Evolutionary conservation across 2,888 invertebrate species (phyloP).

Genomic region (Zonitis immaculata): DNA sequence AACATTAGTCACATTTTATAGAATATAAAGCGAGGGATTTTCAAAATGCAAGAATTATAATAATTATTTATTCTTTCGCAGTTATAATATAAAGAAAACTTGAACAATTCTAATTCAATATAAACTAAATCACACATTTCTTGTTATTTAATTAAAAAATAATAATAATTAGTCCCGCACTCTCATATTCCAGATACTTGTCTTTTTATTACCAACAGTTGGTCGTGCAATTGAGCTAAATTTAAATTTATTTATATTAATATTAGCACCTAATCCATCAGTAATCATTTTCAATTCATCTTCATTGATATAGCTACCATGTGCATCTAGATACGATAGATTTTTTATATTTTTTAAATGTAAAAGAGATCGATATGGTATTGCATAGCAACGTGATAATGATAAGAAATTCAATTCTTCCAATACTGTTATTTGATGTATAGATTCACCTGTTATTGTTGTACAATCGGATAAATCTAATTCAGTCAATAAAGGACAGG

Average conservation of each 20-base stretch:
- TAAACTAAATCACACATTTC: too few relatives aligned
- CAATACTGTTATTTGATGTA: slow-evolving; percentile 56
- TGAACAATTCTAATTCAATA: neutral
- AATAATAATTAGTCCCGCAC: slow-evolving; percentile 63
- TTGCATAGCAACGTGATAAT: slow-evolving; percentile 75
- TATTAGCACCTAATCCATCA: slow-evolving; percentile 53
- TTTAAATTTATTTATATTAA: slow-evolving; percentile 68
- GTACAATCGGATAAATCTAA: slow-evolving; percentile 87
- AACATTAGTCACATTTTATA: neutral
- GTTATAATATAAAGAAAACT: neutral
- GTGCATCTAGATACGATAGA: slow-evolving; percentile 73
- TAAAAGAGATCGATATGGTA: slow-evolving; percentile 66
- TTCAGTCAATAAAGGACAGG: slow-evolving; percentile 71
- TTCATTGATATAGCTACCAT: slow-evolving; percentile 72
- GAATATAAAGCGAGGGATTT: neutral
- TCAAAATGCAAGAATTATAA: neutral
- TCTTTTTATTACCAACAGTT: slow-evolving; percentile 80
- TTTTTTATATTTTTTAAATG: slow-evolving; percentile 60
- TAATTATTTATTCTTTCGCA: neutral
- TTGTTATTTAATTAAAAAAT: neutral
- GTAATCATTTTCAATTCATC: slow-evolving; percentile 53
- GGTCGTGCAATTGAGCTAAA: slow-evolving; percentile 86
- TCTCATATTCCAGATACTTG: slow-evolving; percentile 85
- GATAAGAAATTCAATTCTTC: slow-evolving; percentile 70
- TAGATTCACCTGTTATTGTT: slow-evolving; percentile 58